Evolutionary conservation across 2,797 vertebrate species (phyloP).

Genomic region (Columba guinea): DNA sequence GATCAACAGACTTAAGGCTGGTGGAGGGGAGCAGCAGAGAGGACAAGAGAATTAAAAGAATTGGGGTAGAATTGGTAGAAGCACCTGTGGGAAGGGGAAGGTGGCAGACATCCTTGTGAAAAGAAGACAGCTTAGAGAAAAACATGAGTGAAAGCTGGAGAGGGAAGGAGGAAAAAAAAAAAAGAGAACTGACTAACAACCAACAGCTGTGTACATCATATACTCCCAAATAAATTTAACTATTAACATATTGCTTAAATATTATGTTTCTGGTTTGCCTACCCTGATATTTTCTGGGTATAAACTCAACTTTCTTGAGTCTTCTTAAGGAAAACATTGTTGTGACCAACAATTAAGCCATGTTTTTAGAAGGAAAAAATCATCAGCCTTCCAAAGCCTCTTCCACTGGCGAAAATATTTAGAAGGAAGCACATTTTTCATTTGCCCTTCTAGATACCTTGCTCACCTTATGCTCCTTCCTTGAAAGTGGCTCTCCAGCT

Average conservation of each 20-base stretch:
- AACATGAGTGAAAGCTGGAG: background rate
- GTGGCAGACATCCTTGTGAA: background rate
- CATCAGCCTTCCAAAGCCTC: background rate
- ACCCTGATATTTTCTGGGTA: background rate
- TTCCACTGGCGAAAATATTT: background rate
- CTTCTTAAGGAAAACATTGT: background rate
- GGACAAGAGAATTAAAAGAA: background rate
- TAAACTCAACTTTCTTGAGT: background rate
- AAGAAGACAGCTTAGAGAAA: background rate
- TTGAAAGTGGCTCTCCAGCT: background rate
- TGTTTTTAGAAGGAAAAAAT: background rate
- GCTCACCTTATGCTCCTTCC: background rate
- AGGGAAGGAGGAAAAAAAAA: background rate
- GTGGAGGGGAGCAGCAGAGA: background rate
- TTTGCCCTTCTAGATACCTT: background rate
- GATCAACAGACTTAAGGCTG: background rate
- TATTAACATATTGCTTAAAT: background rate
- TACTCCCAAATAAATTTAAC: background rate
- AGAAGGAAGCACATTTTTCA: background rate
- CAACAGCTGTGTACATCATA: background rate
- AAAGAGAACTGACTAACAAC: background rate
- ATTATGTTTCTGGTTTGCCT: background rate
- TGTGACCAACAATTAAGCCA: background rate
- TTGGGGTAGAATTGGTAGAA: background rate
- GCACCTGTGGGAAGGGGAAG: background rate